Base-by-base conservation (phyloP, 2,888 invertebrate genomes). In the Ptilodon capucinus region DNA sequence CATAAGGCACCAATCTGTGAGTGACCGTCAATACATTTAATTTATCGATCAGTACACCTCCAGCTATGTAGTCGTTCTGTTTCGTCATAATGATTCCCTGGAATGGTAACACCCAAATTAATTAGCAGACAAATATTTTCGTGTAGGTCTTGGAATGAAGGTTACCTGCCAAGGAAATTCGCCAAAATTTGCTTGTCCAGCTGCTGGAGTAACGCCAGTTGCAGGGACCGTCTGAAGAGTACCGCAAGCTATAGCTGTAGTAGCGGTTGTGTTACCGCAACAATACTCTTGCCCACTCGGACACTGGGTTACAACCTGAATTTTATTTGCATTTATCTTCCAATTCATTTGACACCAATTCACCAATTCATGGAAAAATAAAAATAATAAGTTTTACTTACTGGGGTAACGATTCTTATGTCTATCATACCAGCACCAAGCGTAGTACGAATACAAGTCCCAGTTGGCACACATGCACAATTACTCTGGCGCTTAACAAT, bases 141-240 rank as follows among this genome's bases (percentile, higher is more conserved):
- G 3, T 8, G 1, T n/a, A 2, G 2, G 28, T 3, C 11, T 28
- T 28, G 11, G 2, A 3, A n/a, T n/a, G 28, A n/a, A 5, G 2
- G 2, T 77, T 44, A 93, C 94, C 86, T 94, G 94, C 95, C 95
- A 96, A 2, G 95, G 95, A 79, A 93, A 95, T 61, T 94, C 94
- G 11, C 95, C 95, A 64, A 92, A 94, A 52, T 84, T 87, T 8
- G 95, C 93, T 76, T 93, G 92, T 1, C 94, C 94, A 0, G 88
- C 77, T 4, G 78, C 64, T 1, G 84, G 78, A 16, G 81, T 64
- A 1, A 88, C 74, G 2, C 81, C 74, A 4, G 81, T 75, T 1
- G 76, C 57, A 0, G 86, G 84, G 0, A 81, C 81, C 1, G 79
- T 61, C 53, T 88, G 86, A 40, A 89, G 59, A 9, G 73, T 79